phyloP scores from a whole-genome alignment of 2,797 vertebrate genomes.

The Lutjanus campechanus region DNA sequence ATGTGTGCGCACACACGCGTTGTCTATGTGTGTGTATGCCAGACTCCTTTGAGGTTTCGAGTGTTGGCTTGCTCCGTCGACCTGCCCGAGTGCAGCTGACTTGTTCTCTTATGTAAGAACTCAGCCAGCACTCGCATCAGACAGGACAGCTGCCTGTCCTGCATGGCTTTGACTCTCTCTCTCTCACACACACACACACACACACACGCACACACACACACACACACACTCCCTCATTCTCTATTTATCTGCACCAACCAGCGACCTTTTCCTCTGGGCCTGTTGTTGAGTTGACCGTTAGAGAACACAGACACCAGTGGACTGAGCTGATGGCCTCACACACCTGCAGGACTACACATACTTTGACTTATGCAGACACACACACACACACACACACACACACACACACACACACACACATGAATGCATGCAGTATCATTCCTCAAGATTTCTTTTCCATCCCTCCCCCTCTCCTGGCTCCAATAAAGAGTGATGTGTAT shows the following conservation, averaged over 20 bases:
- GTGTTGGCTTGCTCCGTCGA: slow-evolving; percentile 51
- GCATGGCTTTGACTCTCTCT: slow-evolving; percentile 45
- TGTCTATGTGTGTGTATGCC: neutral
- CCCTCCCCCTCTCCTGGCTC: slow-evolving; percentile 24
- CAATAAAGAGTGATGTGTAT: slow-evolving; percentile 42
- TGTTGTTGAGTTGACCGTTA: slow-evolving; percentile 56
- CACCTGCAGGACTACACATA: slow-evolving; percentile 37
- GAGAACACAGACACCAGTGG: slow-evolving; percentile 43
- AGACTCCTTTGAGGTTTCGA: slow-evolving; percentile 54
- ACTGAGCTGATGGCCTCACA: slow-evolving; percentile 20
- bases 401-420: neutral
- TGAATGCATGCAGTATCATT: slow-evolving; percentile 13
- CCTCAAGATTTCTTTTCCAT: slow-evolving; percentile 46
- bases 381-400: slow-evolving; percentile 10
- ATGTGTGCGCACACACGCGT: neutral
- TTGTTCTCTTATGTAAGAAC: slow-evolving; percentile 76
- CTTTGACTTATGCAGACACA: slow-evolving; percentile 5
- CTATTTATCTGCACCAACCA: slow-evolving; percentile 59
- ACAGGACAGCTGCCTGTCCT: slow-evolving; percentile 83
- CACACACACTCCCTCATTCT: slow-evolving; percentile 25
- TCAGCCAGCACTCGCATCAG: slow-evolving; percentile 70
- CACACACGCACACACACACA: slow-evolving; percentile 38
- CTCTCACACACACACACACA: slow-evolving; percentile 35
- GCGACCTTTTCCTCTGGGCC: slow-evolving; percentile 61
- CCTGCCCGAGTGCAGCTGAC: slow-evolving; percentile 70